A percentile compares a stretch with the other conserved stretches of the same genome.
phyloP scores from a whole-genome alignment of 2,113 vertebrate genomes.

The Casuarius casuarius region DNA sequence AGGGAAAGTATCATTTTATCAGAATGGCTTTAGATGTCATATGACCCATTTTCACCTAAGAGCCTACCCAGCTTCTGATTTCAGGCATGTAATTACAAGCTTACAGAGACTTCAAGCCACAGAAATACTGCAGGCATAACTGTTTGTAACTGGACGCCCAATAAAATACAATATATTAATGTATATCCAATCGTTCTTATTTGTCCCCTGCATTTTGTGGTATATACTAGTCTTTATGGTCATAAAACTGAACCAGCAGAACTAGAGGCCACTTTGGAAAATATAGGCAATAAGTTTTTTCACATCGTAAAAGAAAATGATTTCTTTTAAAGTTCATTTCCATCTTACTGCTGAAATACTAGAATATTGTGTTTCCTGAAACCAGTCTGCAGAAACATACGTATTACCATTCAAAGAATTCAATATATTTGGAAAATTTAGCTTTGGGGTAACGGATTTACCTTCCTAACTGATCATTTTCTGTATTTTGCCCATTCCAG shows the following conservation, averaged over 20 bases:
- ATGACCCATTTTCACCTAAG: background rate
- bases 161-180: background rate
- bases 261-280: background rate
- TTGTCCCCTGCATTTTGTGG: background rate
- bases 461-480: background rate
- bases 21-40: background rate
- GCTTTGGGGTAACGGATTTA: background rate
- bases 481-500: background rate
- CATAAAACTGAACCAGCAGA: background rate
- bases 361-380: background rate
- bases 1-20: background rate
- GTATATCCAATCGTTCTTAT: background rate
- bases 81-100: background rate
- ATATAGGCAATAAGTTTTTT: background rate
- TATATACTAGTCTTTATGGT: background rate
- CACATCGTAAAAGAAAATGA: background rate
- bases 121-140: background rate
- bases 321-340: background rate
- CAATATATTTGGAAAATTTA: background rate
- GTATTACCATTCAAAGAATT: background rate
- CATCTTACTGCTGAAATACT: background rate
- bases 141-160: background rate
- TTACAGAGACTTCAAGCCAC: background rate
- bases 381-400: background rate
- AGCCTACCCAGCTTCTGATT: background rate